A percentile compares a stretch with the other conserved stretches of the same genome.
These are phyloP conservation scores for Torymus auratus DNA, from an alignment of 2,888 invertebrate species.

Conservation along the genomic window DNA sequence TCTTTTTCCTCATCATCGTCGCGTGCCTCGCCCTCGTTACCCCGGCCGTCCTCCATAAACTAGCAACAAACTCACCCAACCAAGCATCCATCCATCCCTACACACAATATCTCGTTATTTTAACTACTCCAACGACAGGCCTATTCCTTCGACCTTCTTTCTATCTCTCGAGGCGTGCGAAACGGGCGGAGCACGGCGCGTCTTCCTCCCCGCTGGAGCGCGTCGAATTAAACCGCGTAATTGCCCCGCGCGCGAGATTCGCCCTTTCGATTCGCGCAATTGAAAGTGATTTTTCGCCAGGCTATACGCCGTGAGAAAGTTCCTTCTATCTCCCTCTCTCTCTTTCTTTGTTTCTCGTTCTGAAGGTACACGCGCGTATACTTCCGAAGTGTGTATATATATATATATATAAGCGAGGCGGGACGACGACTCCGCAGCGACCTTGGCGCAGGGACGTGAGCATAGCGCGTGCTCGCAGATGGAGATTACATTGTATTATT, in stretches of 20 bases:
- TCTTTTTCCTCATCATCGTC: conserved; percentile 1
- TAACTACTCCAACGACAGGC: neutral
- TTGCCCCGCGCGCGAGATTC: conserved; percentile 35
- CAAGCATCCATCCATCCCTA: too few relatives aligned
- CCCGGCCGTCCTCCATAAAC: neutral
- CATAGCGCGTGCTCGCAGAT: too few relatives aligned
- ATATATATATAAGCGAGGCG: neutral
- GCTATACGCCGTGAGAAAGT: conserved; percentile 34
- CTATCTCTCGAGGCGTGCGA: conserved; percentile 9
- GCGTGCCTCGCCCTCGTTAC: conserved; percentile 36
- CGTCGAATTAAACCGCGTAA: conserved; percentile 55
- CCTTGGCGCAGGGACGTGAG: conserved; percentile 23
- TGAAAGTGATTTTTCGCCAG: conserved; percentile 45
- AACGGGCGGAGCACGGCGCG: conserved; percentile 12
- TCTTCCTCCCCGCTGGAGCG: conserved; percentile 16
- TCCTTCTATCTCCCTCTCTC: neutral
- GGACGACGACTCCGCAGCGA: neutral
- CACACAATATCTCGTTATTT: conserved; percentile 22
- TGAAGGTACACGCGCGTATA: too few relatives aligned
- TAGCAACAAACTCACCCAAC: too few relatives aligned
- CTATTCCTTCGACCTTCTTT: too few relatives aligned
- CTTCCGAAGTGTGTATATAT: neutral
- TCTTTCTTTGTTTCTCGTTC: neutral
- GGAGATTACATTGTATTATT: too few relatives aligned
- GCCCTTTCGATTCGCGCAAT: conserved; percentile 50